Evolutionary conservation across 2,797 vertebrate genomes (phyloP), one percentile per base, ranked within the genome.

Genomic region (Peromyscus nudipes): DNA sequence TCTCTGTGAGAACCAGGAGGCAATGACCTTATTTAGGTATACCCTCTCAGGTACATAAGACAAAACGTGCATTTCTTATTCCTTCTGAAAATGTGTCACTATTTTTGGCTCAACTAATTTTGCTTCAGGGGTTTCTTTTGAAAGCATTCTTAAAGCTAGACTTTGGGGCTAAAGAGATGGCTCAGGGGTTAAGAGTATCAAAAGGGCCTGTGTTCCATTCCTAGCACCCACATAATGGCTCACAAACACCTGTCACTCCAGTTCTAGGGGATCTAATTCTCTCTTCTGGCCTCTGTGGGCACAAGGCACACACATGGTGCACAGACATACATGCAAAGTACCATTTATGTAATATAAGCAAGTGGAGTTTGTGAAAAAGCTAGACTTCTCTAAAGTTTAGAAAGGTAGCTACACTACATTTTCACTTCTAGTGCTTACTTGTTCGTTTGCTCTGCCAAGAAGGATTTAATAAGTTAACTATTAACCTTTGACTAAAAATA

Each of bases 41-140:
- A 31, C 27, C 19, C 17, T 86, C 40, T 82, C 21, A 12, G 16
- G 21, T n/a, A 65, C 49, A 60, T 88, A 92, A 88, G 40, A 73
- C n/a, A n/a, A 97, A 77, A n/a, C n/a, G 10, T 13, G 8, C 29
- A 88, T 95, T 84, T 91, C 60, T 73, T 67, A 76, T 23, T 62
- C 16, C 37, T 2, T 57, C 27, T 76, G 40, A 77, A 89, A 89
- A 49, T 46, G 21, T 46, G 40, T 16, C 55, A 76, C 3, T 27
- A 62, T 46, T 62, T 89, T 19, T 64, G 1, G 19, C 29, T 76
- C 57, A 62, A 64, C 27, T 25, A 62, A n/a, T 89, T 89, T 64
- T 46, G 21, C 31, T n/a, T 77, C 60, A 12, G 31, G 37, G 27
- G 21, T 5, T 23, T 77, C 55, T 49, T 25, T 46, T 49, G 40